A percentile compares a stretch with the other conserved stretches of the same genome.
These are phyloP conservation scores for Perca flavescens DNA, from an alignment of 2,113 vertebrate genomes.

Conservation along the genomic window DNA sequence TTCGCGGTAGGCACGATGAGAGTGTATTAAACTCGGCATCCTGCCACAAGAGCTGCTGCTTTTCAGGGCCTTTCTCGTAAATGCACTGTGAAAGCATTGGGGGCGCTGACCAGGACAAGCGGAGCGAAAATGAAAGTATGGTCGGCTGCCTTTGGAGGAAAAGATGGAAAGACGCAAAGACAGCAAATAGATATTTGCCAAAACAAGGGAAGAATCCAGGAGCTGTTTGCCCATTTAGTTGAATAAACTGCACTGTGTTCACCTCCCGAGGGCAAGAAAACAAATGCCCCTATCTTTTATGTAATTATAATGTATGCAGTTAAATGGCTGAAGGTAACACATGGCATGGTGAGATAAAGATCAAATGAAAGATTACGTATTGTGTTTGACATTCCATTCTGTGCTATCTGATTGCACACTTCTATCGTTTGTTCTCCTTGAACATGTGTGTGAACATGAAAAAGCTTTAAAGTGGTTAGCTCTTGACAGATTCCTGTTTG, in stretches of 20 bases:
- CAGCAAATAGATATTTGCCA: slow-evolving; percentile 46
- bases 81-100: slow-evolving; percentile 59
- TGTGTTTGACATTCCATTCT: slow-evolving; percentile 43
- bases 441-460: slow-evolving; percentile 31
- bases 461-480: slow-evolving; percentile 51
- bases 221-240: background rate
- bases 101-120: slow-evolving; percentile 40
- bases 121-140: slow-evolving; percentile 37
- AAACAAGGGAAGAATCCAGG: slow-evolving; percentile 38
- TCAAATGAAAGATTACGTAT: slow-evolving; percentile 23
- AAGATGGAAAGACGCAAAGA: slow-evolving; percentile 58
- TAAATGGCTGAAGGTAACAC: slow-evolving; percentile 1
- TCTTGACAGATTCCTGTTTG: slow-evolving; percentile 64
- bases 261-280: slow-evolving; percentile 28
- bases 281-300: slow-evolving; percentile 5
- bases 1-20: slow-evolving; percentile 30
- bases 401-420: slow-evolving; percentile 39
- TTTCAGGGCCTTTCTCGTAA: slow-evolving; percentile 47
- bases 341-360: slow-evolving; percentile 31
- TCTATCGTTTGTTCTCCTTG: slow-evolving; percentile 26
- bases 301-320: slow-evolving; percentile 17
- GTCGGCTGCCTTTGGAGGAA: slow-evolving; percentile 29
- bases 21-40: slow-evolving; percentile 44
- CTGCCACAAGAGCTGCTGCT: slow-evolving; percentile 48
- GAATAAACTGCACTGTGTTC: slow-evolving; percentile 19